Evolutionary conservation across 2,888 invertebrate genomes (phyloP), one percentile per base, ranked within the genome.

Genomic region (Hetaerina titia): DNA sequence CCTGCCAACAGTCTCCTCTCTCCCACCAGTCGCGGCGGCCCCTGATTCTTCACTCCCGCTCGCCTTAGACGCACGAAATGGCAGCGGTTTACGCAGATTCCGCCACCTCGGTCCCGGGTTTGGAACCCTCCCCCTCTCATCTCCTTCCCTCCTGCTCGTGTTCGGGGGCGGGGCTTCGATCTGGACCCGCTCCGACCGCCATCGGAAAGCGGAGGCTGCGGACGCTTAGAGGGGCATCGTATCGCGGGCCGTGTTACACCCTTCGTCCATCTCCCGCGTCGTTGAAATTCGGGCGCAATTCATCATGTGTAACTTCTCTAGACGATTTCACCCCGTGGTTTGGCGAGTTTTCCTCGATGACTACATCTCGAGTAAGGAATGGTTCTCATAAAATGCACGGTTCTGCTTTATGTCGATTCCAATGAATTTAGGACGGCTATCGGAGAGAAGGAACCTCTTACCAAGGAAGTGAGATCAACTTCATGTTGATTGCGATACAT

Each of bases 21-120:
- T 11, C 17, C 17, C 60, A 17, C 60, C 60, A 17, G 60, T 60
- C 60, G 60, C 60, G 60, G 60, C 60, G 13, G 60, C 13, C 60
- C 60, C 11, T 1, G 60, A 60, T 60, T 15, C 17, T 60, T 60
- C 60, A 13, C 89, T 89, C n/a, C n/a, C n/a, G 57, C 58, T 89
- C 56, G 22, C 89, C 9, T 57, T n/a, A n/a, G 19, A 9, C 19
- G 92, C 7, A 81, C 25, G 25, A 81, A 81, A 81, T 81, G 81
- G 81, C 81, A 81, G 81, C 81, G 31, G 81, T 81, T 81, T 31
- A 81, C 81, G 25, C 25, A 81, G 81, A 81, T 81, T 31, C 31
- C 81, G 25, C 9, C 81, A 2, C 15, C 81, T 81, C 60, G 60
- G 60, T 81, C 22, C 31, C 4, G 31, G 81, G 69, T 22, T n/a